Evolutionary conservation across 2,797 vertebrate genomes (phyloP).

Genomic region (Eulemur albifrons): DNA sequence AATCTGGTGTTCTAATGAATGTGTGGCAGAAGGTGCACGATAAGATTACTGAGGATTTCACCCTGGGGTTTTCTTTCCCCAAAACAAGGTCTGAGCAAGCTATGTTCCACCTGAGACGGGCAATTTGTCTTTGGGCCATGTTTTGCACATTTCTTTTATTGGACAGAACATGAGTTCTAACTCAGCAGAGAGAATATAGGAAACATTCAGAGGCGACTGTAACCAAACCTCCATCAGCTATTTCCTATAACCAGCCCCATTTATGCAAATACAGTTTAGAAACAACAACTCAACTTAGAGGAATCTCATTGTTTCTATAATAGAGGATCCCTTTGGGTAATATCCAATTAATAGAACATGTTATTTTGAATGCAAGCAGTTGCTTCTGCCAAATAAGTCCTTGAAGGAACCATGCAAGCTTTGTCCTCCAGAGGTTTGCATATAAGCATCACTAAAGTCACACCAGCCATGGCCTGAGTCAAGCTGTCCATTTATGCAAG

Average conservation of each 20-base stretch:
- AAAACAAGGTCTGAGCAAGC: constrained; percentile 8
- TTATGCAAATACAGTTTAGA: constrained; percentile 26
- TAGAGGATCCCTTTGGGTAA: neutral
- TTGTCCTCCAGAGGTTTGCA: constrained; percentile 26
- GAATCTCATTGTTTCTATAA: neutral
- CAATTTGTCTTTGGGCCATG: constrained; percentile 67
- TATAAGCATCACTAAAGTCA: constrained; percentile 12
- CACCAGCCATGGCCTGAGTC: neutral
- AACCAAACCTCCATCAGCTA: neutral
- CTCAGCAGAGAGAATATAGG: constrained; percentile 70
- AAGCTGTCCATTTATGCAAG: constrained; percentile 60
- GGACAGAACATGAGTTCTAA: constrained; percentile 73
- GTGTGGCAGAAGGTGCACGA: constrained; percentile 67
- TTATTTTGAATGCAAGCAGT: constrained; percentile 26
- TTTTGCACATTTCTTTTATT: constrained; percentile 78
- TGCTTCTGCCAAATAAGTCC: neutral
- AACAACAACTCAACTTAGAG: neutral
- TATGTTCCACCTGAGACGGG: constrained; percentile 51
- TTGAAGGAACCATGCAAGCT: neutral
- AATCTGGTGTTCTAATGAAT: constrained; percentile 44
- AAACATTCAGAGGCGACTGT: constrained; percentile 62
- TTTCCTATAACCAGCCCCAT: neutral
- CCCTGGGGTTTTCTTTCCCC: constrained; percentile 65
- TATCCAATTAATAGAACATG: neutral
- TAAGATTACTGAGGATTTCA: constrained; percentile 71